Conservation (phyloP, 2,113 vertebrate species). For the Saimiri boliviensis region DNA sequence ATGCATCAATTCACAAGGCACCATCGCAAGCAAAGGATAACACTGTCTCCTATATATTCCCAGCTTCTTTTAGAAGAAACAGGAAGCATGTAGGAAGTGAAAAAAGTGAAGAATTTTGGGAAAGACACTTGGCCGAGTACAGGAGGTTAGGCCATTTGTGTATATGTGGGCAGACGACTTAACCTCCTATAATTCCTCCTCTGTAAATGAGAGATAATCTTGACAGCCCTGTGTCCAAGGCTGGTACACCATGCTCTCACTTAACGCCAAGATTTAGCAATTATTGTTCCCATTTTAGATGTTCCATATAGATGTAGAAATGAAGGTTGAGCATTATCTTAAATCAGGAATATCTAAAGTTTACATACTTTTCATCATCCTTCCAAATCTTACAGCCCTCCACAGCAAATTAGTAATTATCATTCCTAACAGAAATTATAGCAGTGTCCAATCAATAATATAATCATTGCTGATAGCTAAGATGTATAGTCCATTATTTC, state of each 20-base stretch:
- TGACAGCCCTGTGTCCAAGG: background rate
- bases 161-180: background rate
- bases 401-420: background rate
- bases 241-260: background rate
- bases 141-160: background rate
- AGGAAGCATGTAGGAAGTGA: background rate
- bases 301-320: conserved; percentile 51
- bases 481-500: background rate
- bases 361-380: background rate
- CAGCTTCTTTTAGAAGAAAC: background rate
- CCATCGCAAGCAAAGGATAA: background rate
- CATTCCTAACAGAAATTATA: conserved; percentile 24
- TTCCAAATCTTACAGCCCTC: background rate
- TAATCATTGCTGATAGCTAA: background rate
- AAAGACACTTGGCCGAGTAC: background rate
- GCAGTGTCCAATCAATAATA: background rate
- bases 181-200: background rate
- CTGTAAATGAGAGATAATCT: background rate
- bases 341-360: background rate
- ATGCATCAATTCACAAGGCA: background rate
- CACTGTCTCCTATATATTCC: background rate
- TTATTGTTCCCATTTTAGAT: background rate
- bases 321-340: background rate
- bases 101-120: background rate
- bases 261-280: background rate